These are phyloP conservation scores for Hydraecia micacea DNA, from an alignment of 2,888 invertebrate species.

Conservation along the genomic window DNA sequence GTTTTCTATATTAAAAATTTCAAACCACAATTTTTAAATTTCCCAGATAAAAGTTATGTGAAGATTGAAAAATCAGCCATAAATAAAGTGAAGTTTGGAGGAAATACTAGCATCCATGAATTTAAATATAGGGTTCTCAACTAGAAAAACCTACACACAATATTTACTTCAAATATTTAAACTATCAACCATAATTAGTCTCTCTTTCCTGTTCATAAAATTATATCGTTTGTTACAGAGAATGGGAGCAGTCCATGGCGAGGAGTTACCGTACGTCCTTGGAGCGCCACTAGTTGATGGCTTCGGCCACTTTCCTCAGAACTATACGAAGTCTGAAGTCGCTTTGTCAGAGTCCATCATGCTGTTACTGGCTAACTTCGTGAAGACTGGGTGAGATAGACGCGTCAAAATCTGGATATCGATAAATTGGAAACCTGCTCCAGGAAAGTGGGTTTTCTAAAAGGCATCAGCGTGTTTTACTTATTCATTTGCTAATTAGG, in stretches of 20 bases:
- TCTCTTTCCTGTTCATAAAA: not conserved
- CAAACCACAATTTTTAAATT: not conserved
- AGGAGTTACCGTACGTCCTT: slow-evolving; percentile 97
- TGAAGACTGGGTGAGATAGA: slow-evolving; percentile 95
- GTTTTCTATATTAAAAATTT: not conserved
- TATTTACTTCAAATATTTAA: not conserved
- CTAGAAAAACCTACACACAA: too few species aligned
- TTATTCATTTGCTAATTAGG: not conserved
- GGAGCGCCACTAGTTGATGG: slow-evolving; percentile 97
- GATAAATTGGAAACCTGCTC: too few species aligned
- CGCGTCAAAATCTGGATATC: too few species aligned
- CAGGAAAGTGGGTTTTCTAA: not conserved
- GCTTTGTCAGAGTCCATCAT: slow-evolving; percentile 96
- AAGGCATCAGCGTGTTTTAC: not conserved
- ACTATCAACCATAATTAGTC: not conserved
- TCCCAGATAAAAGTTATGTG: not conserved
- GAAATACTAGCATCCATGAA: too few species aligned
- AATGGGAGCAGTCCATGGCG: slow-evolving; percentile 97
- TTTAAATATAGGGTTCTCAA: not conserved
- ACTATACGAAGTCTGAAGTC: slow-evolving; percentile 96
- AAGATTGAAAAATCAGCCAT: not conserved
- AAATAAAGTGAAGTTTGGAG: not conserved
- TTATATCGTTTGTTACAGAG: slow-evolving; percentile 88
- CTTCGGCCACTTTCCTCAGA: slow-evolving; percentile 95
- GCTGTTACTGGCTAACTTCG: slow-evolving; percentile 96